These are phyloP conservation scores for Lasioglossum oenotherae DNA, from an alignment of 2,888 invertebrate genomes.

Conservation along the genomic window DNA sequence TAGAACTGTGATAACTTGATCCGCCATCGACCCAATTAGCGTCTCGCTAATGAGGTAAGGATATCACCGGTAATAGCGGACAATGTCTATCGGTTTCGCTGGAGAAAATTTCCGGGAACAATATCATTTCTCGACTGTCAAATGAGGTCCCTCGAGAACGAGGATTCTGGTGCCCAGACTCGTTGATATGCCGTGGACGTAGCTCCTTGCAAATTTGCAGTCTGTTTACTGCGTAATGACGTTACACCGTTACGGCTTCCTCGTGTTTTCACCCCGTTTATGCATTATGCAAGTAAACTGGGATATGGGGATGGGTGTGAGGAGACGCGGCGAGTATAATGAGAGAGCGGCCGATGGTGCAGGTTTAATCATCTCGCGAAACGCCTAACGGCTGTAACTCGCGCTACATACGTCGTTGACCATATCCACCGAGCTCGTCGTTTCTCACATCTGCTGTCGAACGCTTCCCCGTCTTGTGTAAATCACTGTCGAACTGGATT, in stretches of 20 bases:
- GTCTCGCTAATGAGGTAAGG: too few species aligned
- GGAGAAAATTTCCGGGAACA: background rate
- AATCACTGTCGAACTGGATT: slow-evolving; percentile 14
- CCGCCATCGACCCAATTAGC: background rate
- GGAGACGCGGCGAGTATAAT: slow-evolving; percentile 67
- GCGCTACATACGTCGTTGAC: slow-evolving; percentile 42
- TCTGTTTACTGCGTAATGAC: slow-evolving; percentile 73
- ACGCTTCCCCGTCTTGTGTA: slow-evolving; percentile 11
- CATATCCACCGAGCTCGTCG: slow-evolving; percentile 40
- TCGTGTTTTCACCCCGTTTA: slow-evolving; percentile 75
- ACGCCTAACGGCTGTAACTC: slow-evolving; percentile 65
- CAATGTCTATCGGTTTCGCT: background rate
- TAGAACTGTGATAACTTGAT: background rate
- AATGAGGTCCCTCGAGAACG: slow-evolving; percentile 4
- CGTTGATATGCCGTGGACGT: slow-evolving; percentile 55
- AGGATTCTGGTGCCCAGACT: slow-evolving; percentile 24
- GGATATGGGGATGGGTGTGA: slow-evolving; percentile 5
- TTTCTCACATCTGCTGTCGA: background rate
- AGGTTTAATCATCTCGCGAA: slow-evolving; percentile 73
- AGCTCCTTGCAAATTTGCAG: slow-evolving; percentile 68
- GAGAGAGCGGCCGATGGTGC: slow-evolving; percentile 72
- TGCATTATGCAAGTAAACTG: slow-evolving; percentile 70
- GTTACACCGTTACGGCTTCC: slow-evolving; percentile 73
- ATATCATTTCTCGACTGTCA: background rate
- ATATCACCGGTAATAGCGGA: too few species aligned